Evolutionary conservation across 2,113 vertebrate genomes (phyloP).

Genomic region (Hucho hucho): DNA sequence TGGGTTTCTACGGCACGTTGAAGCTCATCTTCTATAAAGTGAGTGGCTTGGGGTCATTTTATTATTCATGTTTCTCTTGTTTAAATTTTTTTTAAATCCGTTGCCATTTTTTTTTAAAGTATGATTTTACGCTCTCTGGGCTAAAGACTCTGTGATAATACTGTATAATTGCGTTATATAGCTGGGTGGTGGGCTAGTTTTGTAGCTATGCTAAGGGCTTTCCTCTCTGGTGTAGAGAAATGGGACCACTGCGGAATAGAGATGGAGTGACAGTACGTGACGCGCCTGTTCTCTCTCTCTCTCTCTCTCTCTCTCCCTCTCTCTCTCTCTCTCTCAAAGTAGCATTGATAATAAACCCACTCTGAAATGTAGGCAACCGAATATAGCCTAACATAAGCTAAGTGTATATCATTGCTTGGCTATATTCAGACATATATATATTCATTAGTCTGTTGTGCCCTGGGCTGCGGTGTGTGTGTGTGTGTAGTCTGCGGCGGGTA

Average conservation of each 20-base stretch:
- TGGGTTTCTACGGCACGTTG: slow-evolving; percentile 91
- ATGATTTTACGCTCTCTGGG: no score
- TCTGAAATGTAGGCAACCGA: not conserved
- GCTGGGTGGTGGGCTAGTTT: no score
- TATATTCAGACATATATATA: no score
- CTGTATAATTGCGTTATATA: no score
- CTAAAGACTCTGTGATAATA: not conserved
- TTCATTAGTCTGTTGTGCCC: no score
- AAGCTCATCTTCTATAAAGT: slow-evolving; percentile 99
- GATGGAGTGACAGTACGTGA: not conserved
- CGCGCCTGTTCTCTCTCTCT: not conserved
- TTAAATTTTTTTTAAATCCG: not conserved
- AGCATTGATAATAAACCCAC: not conserved
- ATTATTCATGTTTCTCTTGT: fast-evolving
- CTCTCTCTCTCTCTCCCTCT: not conserved
- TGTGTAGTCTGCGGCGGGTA: no score
- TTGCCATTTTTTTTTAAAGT: not conserved
- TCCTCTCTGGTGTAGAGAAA: not conserved
- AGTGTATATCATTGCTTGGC: no score
- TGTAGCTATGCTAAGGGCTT: no score
- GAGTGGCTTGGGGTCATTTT: slow-evolving; percentile 64
- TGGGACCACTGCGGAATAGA: slow-evolving; percentile 7
- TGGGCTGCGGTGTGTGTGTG: no score
- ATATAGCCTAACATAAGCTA: not conserved
- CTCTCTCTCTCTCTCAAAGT: not conserved